Conservation (phyloP, 2,113 vertebrate genomes). For the Hippotragus niger region DNA sequence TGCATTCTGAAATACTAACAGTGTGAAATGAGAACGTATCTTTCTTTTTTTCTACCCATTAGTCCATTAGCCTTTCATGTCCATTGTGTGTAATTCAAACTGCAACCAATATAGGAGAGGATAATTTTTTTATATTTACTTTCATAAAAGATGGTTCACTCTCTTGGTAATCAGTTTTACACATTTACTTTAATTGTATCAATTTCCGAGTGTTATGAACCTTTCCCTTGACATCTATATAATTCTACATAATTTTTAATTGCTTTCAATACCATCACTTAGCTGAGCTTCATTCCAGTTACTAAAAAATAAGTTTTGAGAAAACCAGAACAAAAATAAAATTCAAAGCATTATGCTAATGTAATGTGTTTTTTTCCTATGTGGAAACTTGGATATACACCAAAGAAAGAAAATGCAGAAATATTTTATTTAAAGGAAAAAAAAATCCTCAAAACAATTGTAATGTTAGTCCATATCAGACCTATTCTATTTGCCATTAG, state of each 20-base stretch:
- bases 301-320: neutral
- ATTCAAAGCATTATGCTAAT: conserved; percentile 15
- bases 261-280: neutral
- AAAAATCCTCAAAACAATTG: neutral
- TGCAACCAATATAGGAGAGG: neutral
- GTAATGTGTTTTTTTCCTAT: neutral
- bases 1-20: neutral
- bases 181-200: conserved; percentile 15
- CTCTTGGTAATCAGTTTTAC: neutral
- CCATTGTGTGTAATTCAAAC: neutral
- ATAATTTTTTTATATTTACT: neutral
- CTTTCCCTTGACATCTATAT: neutral
- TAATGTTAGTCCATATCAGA: neutral
- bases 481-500: neutral
- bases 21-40: neutral
- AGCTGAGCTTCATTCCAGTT: neutral
- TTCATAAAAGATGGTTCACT: neutral
- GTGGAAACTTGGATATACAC: neutral
- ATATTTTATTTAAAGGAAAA: neutral
- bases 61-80: neutral
- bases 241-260: conserved; percentile 36
- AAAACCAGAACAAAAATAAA: conserved; percentile 19
- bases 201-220: conserved; percentile 35
- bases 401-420: neutral
- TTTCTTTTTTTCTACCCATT: neutral